Evolutionary conservation across 2,113 vertebrate genomes (phyloP).

Genomic region (Trichomycterus rosablanca): DNA sequence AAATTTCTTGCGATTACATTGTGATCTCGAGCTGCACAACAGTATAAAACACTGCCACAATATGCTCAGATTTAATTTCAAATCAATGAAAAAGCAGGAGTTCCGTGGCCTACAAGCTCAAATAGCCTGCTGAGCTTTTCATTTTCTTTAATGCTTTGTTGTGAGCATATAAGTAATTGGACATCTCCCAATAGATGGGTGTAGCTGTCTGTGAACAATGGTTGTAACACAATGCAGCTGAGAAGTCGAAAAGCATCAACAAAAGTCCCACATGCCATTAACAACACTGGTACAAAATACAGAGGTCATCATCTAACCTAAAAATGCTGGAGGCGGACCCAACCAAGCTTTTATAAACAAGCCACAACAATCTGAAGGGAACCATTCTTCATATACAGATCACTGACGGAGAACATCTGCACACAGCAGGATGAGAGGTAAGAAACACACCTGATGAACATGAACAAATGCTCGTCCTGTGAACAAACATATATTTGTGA

Average conservation of each 20-base stretch:
- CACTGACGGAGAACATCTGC: conserved; percentile 26
- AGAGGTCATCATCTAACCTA: too few species aligned
- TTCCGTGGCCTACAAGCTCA: not conserved
- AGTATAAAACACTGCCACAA: too few species aligned
- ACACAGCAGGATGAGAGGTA: conserved; percentile 56
- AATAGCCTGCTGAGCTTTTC: not conserved
- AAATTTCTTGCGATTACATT: too few species aligned
- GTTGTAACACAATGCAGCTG: conserved; percentile 2
- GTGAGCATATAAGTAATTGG: not conserved
- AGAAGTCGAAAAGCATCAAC: too few species aligned
- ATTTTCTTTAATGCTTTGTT: not conserved
- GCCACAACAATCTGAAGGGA: not conserved
- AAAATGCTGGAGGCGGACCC: conserved; percentile 41
- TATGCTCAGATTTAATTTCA: too few species aligned
- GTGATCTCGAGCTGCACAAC: too few species aligned
- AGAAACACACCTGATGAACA: conserved; percentile 29
- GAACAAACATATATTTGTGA: too few species aligned
- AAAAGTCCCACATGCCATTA: too few species aligned
- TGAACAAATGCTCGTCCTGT: not conserved
- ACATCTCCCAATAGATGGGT: conserved; percentile 9
- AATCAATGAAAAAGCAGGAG: not conserved
- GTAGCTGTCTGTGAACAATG: not conserved
- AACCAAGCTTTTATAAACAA: conserved; percentile 53
- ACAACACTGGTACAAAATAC: too few species aligned
- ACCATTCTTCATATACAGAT: conserved; percentile 19